A percentile compares a stretch with the other conserved stretches of the same genome.
Evolutionary conservation across 2,888 invertebrate genomes (phyloP).

Genomic region (Orchesella flavescens): DNA sequence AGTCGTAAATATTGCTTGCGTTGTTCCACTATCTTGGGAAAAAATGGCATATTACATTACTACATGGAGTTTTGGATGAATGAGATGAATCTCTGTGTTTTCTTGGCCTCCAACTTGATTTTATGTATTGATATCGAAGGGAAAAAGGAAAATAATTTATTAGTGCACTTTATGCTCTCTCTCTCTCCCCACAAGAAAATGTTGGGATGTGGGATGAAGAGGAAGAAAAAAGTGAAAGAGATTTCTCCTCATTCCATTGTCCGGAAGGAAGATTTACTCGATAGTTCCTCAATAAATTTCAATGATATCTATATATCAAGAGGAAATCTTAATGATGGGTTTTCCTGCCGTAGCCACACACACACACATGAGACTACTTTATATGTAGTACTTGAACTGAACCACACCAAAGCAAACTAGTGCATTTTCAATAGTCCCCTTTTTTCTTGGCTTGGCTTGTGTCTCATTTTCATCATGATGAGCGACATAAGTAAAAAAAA

Average conservation of each 20-base stretch:
- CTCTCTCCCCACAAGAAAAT: not conserved
- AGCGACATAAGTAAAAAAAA: not conserved
- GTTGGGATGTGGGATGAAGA: not conserved
- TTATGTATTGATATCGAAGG: slow-evolving; percentile 29
- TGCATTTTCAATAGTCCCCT: not conserved
- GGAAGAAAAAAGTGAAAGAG: slow-evolving; percentile 8
- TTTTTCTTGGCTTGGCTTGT: slow-evolving; percentile 3
- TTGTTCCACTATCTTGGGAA: not conserved
- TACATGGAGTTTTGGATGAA: not conserved
- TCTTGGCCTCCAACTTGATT: slow-evolving; percentile 41
- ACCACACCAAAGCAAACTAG: not conserved
- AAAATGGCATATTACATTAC: not conserved
- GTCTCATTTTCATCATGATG: slow-evolving; percentile 19
- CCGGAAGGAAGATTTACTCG: slow-evolving; percentile 56
- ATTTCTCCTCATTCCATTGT: slow-evolving; percentile 33
- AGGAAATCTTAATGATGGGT: slow-evolving; percentile 48
- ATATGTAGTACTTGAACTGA: not conserved
- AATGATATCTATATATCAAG: slow-evolving; percentile 54
- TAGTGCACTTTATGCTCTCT: slow-evolving; percentile 25
- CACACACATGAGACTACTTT: not conserved
- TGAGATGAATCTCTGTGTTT: not conserved
- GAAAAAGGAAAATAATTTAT: slow-evolving; percentile 51
- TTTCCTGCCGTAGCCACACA: slow-evolving; percentile 10
- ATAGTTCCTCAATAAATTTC: slow-evolving; percentile 59
- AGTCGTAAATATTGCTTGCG: not conserved